Evolutionary conservation across 92 coral and sea anemone species (phyloP).

Genomic region (Porites lobata): DNA sequence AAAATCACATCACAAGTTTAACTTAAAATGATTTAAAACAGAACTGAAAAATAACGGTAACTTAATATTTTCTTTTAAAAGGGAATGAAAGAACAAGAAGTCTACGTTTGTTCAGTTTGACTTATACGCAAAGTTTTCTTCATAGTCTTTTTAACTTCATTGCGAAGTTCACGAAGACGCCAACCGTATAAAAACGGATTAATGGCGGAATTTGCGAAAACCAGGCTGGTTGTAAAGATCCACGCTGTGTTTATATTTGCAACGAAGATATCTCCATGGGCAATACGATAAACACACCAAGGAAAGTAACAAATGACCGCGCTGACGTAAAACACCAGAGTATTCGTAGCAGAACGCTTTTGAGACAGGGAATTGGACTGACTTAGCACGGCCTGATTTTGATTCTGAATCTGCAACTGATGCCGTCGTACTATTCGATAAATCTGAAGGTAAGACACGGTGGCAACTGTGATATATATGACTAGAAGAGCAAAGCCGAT

Average conservation of each 20-base stretch:
- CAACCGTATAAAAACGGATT: constrained; percentile 17
- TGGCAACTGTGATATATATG: not conserved
- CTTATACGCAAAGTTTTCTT: not conserved
- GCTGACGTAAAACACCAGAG: not conserved
- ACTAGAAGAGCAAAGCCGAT: not conserved
- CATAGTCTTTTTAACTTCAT: not conserved
- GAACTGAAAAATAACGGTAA: too few relatives aligned
- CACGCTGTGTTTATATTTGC: not conserved
- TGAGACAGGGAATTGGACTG: not conserved
- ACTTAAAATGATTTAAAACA: too few relatives aligned
- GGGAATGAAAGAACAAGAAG: not conserved
- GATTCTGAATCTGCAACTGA: not conserved
- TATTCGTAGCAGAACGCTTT: not conserved
- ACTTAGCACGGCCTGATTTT: not conserved
- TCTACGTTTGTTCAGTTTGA: not conserved
- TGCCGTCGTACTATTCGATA: not conserved
- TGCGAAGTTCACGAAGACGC: constrained; percentile 14
- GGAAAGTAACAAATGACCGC: not conserved
- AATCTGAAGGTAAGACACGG: not conserved
- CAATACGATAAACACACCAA: not conserved
- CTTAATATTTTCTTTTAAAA: too few relatives aligned
- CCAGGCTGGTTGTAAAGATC: not conserved
- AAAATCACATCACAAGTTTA: too few relatives aligned
- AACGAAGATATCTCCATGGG: not conserved
- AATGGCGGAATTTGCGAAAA: constrained; percentile 5